phyloP scores from a whole-genome alignment of 2,888 invertebrate genomes.

The Arctia plantaginis region DNA sequence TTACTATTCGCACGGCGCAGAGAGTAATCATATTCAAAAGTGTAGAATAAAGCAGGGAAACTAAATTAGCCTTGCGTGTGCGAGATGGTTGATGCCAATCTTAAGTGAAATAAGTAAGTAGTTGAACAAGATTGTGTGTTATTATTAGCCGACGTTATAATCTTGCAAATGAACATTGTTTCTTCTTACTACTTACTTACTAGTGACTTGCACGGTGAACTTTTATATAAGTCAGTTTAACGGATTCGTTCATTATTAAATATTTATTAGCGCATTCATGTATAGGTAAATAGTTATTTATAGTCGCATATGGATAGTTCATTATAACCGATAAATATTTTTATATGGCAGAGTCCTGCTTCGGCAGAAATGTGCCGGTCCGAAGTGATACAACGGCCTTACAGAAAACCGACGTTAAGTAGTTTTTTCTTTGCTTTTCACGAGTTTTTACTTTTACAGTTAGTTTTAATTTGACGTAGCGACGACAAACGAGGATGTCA shows the following conservation, averaged over 20 bases:
- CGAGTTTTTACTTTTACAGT: too few species aligned
- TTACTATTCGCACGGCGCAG: slow-evolving; percentile 35
- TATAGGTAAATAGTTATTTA: neutral
- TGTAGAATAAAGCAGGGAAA: slow-evolving; percentile 13
- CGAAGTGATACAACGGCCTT: too few species aligned
- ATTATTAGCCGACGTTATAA: neutral
- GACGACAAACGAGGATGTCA: neutral
- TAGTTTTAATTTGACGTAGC: neutral
- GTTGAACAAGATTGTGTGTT: neutral
- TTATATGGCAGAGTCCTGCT: too few species aligned
- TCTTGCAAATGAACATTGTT: neutral
- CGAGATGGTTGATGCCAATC: neutral
- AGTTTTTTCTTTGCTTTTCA: too few species aligned
- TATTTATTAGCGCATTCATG: neutral
- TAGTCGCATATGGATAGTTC: too few species aligned
- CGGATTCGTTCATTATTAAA: neutral
- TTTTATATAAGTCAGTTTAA: too few species aligned
- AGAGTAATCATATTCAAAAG: slow-evolving; percentile 26
- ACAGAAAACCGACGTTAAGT: too few species aligned
- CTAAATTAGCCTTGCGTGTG: slow-evolving; percentile 15
- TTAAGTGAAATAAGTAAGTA: slow-evolving; percentile 11
- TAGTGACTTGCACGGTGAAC: neutral
- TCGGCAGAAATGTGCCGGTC: too few species aligned
- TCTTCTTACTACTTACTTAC: neutral
- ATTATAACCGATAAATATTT: too few species aligned